These are phyloP conservation scores for Tinea trinotella DNA, from an alignment of 2,888 invertebrate genomes.

Conservation along the genomic window DNA sequence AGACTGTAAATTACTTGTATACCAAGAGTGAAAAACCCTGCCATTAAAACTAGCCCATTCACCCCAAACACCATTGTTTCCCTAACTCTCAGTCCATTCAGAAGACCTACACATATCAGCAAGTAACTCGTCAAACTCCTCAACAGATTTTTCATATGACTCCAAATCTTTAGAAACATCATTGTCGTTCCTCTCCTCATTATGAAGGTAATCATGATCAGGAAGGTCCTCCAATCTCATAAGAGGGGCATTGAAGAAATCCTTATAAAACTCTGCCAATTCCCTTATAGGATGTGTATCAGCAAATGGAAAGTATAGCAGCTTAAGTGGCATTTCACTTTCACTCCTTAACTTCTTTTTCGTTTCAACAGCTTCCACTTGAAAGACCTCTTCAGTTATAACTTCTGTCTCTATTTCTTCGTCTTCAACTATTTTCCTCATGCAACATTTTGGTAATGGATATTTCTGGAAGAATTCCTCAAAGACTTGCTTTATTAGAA, in stretches of 20 bases:
- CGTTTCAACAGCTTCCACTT: constrained; percentile 57
- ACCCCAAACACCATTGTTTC: constrained; percentile 5
- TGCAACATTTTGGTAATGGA: constrained; percentile 47
- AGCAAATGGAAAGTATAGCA: constrained; percentile 84
- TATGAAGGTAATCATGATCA: constrained; percentile 24
- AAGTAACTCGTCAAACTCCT: constrained; percentile 83
- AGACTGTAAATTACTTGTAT: too few relatives aligned
- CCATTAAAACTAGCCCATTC: background rate
- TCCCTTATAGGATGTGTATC: constrained; percentile 80
- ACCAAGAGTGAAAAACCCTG: background rate
- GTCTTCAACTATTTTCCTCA: constrained; percentile 24
- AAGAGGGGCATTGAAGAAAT: constrained; percentile 81
- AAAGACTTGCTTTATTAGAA: constrained; percentile 41
- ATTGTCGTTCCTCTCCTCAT: constrained; percentile 31
- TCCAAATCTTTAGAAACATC: constrained; percentile 81
- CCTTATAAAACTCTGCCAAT: constrained; percentile 84
- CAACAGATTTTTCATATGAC: constrained; percentile 79
- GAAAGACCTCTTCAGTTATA: background rate
- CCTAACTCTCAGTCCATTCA: constrained; percentile 68
- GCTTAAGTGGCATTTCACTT: constrained; percentile 77
- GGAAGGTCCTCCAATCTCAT: constrained; percentile 46
- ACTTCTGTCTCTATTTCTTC: background rate
- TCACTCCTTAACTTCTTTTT: constrained; percentile 55
- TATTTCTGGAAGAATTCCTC: constrained; percentile 50
- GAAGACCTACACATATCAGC: constrained; percentile 78